Evolutionary conservation across 2,113 vertebrate genomes (phyloP).

Genomic region (Phyllopteryx taeniolatus): DNA sequence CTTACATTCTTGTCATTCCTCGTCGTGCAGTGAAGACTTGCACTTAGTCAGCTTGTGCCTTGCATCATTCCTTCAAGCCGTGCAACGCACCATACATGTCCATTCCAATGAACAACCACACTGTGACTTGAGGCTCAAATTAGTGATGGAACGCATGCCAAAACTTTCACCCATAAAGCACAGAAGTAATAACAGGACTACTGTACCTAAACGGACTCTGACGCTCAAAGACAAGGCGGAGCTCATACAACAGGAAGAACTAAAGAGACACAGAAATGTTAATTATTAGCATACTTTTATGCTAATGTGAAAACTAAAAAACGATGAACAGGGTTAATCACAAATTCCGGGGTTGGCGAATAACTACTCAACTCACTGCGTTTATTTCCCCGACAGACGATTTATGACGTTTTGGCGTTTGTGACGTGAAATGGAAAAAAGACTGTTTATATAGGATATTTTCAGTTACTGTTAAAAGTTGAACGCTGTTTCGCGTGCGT

Average conservation of each 20-base stretch:
- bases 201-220: not conserved
- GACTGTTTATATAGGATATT: not conserved
- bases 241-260: not conserved
- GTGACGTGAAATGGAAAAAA: not conserved
- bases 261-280: not conserved
- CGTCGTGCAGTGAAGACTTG: not conserved
- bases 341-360: not conserved
- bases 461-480: not conserved
- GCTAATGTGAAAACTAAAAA: not conserved
- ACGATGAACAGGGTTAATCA: not conserved
- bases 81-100: conserved; percentile 6
- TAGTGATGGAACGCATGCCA: not conserved
- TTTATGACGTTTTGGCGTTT: not conserved
- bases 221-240: not conserved
- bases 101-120: conserved; percentile 7
- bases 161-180: not conserved
- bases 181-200: not conserved
- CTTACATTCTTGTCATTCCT: conserved; percentile 27
- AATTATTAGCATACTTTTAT: not conserved
- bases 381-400: not conserved
- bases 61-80: not conserved
- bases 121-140: conserved; percentile 2
- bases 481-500: not conserved
- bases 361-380: not conserved
- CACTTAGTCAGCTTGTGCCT: not conserved